Evolutionary conservation across 2,888 invertebrate species (phyloP).

Genomic region (Nezara viridula): DNA sequence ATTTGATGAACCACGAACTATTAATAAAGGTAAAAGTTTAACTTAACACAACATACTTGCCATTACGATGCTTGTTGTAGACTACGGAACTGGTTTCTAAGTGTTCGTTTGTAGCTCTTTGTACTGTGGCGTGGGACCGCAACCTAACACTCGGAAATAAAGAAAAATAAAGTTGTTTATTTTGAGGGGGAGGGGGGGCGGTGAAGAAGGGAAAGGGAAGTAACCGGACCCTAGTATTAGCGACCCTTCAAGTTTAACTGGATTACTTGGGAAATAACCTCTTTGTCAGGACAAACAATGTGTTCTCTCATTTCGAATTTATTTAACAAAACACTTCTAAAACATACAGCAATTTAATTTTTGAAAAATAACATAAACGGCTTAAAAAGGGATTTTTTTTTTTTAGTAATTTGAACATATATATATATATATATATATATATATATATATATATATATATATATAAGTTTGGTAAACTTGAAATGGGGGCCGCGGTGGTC

Average conservation of each 20-base stretch:
- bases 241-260: constrained; percentile 1
- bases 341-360: no score
- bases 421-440: no score
- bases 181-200: neutral
- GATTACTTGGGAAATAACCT: neutral
- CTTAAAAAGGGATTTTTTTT: no score
- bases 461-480: no score
- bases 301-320: neutral
- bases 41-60: neutral
- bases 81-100: neutral
- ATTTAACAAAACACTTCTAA: neutral
- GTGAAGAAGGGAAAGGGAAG: neutral
- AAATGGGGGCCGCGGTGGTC: no score
- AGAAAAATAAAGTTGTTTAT: constrained; percentile 6
- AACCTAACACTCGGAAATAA: neutral
- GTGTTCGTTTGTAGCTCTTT: neutral
- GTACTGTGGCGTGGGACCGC: neutral
- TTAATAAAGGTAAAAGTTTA: no score
- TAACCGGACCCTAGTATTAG: neutral
- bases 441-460: no score
- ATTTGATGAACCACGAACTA: no score
- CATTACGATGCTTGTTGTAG: neutral
- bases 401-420: no score
- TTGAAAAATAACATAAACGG: no score
- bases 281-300: neutral